Conservation (phyloP, 2,797 vertebrate genomes). For the Helostoma temminkii region DNA sequence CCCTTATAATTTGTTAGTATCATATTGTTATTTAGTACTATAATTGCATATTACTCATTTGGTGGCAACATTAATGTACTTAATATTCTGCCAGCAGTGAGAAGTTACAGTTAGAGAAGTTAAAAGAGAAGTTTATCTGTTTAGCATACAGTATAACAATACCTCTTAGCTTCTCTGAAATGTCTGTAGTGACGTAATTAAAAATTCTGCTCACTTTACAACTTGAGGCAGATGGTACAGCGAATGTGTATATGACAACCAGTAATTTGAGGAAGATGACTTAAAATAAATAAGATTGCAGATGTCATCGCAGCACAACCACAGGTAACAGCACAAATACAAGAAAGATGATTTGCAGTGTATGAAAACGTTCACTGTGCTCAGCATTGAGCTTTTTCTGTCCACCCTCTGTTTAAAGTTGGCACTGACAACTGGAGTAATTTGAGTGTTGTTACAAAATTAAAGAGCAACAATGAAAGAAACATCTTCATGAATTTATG, state of each 20-base stretch:
- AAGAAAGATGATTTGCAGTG: not conserved
- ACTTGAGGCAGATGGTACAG: slow-evolving; percentile 28
- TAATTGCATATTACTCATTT: not conserved
- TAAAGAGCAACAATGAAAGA: not conserved
- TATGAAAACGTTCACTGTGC: not conserved
- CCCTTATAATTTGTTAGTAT: not conserved
- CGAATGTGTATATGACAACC: slow-evolving; percentile 45
- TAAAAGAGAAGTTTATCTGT: slow-evolving; percentile 20
- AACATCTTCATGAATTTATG: slow-evolving; percentile 9
- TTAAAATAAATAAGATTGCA: slow-evolving; percentile 30
- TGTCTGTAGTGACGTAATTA: slow-evolving; percentile 34
- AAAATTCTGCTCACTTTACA: slow-evolving; percentile 55
- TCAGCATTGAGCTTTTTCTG: not conserved
- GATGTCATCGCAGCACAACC: not conserved
- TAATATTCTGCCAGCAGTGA: slow-evolving; percentile 12
- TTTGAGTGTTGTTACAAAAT: slow-evolving; percentile 5
- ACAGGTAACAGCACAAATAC: slow-evolving; percentile 19
- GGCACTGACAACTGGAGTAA: slow-evolving; percentile 4
- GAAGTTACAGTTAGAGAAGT: slow-evolving; percentile 15
- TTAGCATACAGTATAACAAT: slow-evolving; percentile 26
- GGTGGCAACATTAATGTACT: not conserved
- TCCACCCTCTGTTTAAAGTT: not conserved
- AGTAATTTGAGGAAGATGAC: slow-evolving; percentile 40
- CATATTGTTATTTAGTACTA: not conserved
- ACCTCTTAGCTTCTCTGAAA: slow-evolving; percentile 41